Evolutionary conservation across 2,888 invertebrate species (phyloP).

Genomic region (Drosophila anomelani): DNA sequence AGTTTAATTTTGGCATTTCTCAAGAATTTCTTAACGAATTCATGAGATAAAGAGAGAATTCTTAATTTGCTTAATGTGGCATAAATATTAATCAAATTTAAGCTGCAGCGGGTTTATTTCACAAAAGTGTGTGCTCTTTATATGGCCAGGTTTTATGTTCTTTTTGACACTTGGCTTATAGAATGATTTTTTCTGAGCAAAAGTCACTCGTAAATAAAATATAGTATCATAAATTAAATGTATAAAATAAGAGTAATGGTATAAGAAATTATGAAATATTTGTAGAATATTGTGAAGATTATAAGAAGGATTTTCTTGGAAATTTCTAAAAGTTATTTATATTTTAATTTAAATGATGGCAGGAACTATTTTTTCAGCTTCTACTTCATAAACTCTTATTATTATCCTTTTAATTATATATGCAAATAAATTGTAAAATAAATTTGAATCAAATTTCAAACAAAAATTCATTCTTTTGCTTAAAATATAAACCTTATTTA

Average conservation of each 20-base stretch:
- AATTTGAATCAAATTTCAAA: too few species aligned
- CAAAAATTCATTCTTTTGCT: too few species aligned
- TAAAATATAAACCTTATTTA: neutral
- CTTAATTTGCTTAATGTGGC: constrained; percentile 2
- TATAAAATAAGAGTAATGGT: neutral
- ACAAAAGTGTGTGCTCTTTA: constrained; percentile 2
- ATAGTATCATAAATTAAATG: neutral
- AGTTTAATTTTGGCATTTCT: constrained; percentile 5
- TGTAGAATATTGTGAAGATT: neutral
- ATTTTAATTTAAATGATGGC: neutral
- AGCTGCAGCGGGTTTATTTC: neutral
- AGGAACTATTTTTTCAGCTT: neutral
- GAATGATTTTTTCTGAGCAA: constrained; percentile 1
- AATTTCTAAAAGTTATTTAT: neutral
- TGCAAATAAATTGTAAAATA: too few species aligned
- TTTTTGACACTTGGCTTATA: constrained; percentile 15
- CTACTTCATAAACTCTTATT: too few species aligned
- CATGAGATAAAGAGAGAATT: constrained; percentile 9
- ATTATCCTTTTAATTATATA: too few species aligned
- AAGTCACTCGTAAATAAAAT: constrained; percentile 1
- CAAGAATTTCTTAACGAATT: constrained; percentile 5
- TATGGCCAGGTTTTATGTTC: constrained; percentile 11
- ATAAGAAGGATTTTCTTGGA: too few species aligned
- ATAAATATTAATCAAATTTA: constrained; percentile 11
- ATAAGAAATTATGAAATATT: neutral